Percentiles rank a stretch among this genome's conserved stretches.
Conservation (phyloP, 2,797 vertebrate species). For the Botia almorhae region DNA sequence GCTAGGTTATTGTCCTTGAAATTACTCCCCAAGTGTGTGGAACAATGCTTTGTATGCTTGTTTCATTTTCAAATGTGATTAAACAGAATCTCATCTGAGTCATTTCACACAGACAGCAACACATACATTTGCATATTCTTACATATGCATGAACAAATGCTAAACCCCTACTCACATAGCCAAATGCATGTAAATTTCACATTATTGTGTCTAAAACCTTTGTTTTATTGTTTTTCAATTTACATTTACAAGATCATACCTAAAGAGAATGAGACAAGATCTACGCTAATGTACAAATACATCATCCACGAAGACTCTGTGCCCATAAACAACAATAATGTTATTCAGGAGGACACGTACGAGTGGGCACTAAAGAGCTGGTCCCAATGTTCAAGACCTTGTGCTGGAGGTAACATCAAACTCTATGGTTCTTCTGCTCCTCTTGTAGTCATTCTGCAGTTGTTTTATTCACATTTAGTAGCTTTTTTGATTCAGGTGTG, state of each 20-base stretch:
- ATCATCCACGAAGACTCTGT: constrained; percentile 96
- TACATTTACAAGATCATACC: constrained; percentile 85
- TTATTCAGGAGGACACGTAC: constrained; percentile 91
- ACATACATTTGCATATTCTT: constrained; percentile 37
- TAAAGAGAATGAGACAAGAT: constrained; percentile 90
- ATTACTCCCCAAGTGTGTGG: neutral
- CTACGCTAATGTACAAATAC: constrained; percentile 93
- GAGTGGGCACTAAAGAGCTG: constrained; percentile 98
- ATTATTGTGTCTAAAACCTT: constrained; percentile 3
- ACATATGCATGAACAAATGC: constrained; percentile 16
- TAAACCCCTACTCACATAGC: neutral
- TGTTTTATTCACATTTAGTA: neutral
- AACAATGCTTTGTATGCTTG: neutral
- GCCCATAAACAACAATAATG: constrained; percentile 94
- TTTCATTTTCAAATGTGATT: constrained; percentile 36
- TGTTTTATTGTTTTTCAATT: constrained; percentile 16
- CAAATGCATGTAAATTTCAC: constrained; percentile 13
- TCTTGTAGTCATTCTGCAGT: neutral
- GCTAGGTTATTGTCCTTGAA: neutral
- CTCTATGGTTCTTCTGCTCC: neutral
- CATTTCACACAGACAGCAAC: constrained; percentile 13
- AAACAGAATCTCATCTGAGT: constrained; percentile 17
- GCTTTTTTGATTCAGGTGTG: neutral
- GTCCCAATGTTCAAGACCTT: constrained; percentile 93
- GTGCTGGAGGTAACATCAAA: constrained; percentile 85